Base-by-base conservation (phyloP, 1,140 invertebrate species). In the Cepaea nemoralis region DNA sequence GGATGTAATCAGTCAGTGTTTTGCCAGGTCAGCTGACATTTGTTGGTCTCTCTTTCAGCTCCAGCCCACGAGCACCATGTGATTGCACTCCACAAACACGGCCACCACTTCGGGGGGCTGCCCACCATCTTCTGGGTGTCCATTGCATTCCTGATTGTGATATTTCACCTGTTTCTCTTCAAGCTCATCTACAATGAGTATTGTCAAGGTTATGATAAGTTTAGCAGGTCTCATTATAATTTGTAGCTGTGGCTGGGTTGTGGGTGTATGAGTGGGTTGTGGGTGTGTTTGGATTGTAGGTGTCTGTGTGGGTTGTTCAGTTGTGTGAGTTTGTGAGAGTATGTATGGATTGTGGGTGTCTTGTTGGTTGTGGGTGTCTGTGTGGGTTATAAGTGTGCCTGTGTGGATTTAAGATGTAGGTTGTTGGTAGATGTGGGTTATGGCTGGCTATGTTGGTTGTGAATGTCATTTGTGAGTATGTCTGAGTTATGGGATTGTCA, bases 111-210 rank as follows among this genome's bases (percentile, higher is more conserved):
- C 81, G 97, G 96, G 69, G 96, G 97, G 0, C 91, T 98, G 78
- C 97, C 97, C 33, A 96, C 95, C 0, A 92, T 98, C 50, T 98
- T 99, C 91, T 98, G 97, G 97, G 94, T 97, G 0, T 95, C 96
- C 27, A 95, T 99, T 84, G 95, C 95, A 87, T 94, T 96, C 88
- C 93, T 99, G 80, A 96, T 99, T 84, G 93, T 97, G 83, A 93
- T 98, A 83, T 99, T 99, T 91, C 97, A 99, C 92, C 92, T 98
- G 83, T 99, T 99, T 92, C 93, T 99, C 14, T 96, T 96, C 92
- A 97, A 97, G 92, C 93, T 99, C 76, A 96, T 99, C 84, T 95
- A 96, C 91, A 97, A 96, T 86, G 97, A 98, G 82, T 92, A 90
- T 80, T 91, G 91, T 82, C 83, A 87, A 31, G 89, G 87, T 35